Percentiles rank a stretch among this genome's conserved stretches.
phyloP scores from a whole-genome alignment of 2,113 vertebrate species.

The Halichoerus grypus region DNA sequence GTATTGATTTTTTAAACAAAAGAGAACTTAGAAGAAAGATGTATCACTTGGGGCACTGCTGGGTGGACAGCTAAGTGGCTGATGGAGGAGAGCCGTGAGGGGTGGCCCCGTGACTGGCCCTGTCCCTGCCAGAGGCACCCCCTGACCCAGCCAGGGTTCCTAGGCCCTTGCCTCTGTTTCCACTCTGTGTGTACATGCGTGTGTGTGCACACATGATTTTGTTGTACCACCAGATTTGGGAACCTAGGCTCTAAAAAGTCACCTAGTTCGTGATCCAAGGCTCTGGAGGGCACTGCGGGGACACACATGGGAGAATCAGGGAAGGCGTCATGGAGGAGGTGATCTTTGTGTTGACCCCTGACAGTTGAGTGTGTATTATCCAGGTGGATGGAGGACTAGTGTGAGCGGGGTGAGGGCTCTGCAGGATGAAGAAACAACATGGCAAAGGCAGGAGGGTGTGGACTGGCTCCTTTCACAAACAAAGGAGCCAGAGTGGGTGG shows the following conservation, averaged over 20 bases:
- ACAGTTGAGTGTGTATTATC: not conserved
- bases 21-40: slow-evolving; percentile 37
- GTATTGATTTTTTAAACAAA: slow-evolving; percentile 69
- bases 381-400: not conserved
- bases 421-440: not conserved
- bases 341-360: not conserved
- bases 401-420: not conserved
- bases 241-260: not conserved
- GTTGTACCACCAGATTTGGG: not conserved
- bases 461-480: not conserved
- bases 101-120: accelerated
- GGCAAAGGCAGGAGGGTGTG: not conserved
- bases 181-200: not conserved
- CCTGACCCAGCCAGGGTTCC: accelerated
- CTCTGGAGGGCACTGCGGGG: not conserved
- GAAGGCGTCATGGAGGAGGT: not conserved
- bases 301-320: not conserved
- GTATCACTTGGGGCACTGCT: not conserved
- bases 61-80: not conserved
- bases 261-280: not conserved
- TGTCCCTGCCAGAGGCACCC: not conserved
- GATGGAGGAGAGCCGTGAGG: not conserved
- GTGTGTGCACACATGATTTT: not conserved
- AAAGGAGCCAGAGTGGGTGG: not conserved
- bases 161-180: no score